These are phyloP conservation scores for Botrylloides violaceus DNA, from an alignment of 23 tunicate species.

Conservation along the genomic window DNA sequence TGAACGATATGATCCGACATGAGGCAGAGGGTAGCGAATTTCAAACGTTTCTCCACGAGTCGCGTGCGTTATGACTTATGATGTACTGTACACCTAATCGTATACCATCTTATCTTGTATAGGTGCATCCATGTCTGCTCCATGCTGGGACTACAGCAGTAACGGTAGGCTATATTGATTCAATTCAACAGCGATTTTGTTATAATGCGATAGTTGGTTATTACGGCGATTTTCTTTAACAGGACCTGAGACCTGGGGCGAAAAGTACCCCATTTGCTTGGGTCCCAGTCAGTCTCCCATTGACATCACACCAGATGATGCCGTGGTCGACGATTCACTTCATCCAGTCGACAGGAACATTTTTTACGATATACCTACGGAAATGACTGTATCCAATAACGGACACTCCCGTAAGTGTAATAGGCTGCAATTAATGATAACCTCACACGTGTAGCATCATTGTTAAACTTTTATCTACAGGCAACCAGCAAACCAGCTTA, in stretches of 20 bases:
- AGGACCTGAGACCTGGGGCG: slow-evolving; percentile 10
- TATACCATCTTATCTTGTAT: too few relatives aligned
- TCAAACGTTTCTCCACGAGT: too few relatives aligned
- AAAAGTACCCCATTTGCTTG: neutral
- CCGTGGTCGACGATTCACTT: neutral
- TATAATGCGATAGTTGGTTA: too few relatives aligned
- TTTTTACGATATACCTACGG: neutral
- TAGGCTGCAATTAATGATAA: neutral
- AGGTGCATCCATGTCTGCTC: neutral
- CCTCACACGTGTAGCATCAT: neutral
- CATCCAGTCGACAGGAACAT: neutral
- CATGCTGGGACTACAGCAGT: neutral
- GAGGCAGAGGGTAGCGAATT: too few relatives aligned
- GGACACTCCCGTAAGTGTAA: slow-evolving; percentile 22
- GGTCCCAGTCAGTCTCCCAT: slow-evolving; percentile 26
- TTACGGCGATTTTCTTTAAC: too few relatives aligned
- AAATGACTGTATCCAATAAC: slow-evolving; percentile 20
- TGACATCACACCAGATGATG: neutral
- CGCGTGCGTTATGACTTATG: too few relatives aligned
- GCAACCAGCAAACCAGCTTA: too few relatives aligned
- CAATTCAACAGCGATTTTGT: too few relatives aligned
- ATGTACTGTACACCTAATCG: too few relatives aligned
- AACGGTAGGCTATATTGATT: neutral
- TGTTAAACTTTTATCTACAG: neutral
- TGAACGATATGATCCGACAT: too few relatives aligned